A percentile compares a stretch with the other conserved stretches of the same genome.
These are phyloP conservation scores for Linurgus olivaceus DNA, from an alignment of 2,797 vertebrate genomes.

Conservation along the genomic window DNA sequence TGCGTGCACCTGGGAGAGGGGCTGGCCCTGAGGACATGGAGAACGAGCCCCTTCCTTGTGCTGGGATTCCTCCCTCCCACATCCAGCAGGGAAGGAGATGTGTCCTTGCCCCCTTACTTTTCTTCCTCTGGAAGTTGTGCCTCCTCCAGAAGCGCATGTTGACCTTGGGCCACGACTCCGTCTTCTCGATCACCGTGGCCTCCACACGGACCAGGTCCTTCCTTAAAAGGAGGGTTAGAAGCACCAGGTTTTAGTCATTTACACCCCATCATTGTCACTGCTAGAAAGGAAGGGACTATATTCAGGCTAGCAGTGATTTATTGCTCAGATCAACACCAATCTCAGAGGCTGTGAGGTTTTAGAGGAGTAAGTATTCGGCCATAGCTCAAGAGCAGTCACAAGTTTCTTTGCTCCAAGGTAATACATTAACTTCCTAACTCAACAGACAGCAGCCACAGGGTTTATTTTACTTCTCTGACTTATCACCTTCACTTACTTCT, in stretches of 20 bases:
- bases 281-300: neutral
- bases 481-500: neutral
- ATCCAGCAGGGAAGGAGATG: neutral
- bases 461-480: neutral
- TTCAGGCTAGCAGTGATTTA: neutral
- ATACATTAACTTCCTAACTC: neutral
- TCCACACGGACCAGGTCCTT: slow-evolving; percentile 87
- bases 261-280: neutral
- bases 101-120: slow-evolving; percentile 69
- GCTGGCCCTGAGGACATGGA: accelerated
- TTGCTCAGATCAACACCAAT: neutral
- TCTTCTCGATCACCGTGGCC: slow-evolving; percentile 93
- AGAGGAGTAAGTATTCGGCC: neutral
- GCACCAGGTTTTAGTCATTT: neutral
- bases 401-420: neutral
- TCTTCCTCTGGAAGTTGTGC: slow-evolving; percentile 82
- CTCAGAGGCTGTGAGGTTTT: neutral
- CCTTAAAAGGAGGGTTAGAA: slow-evolving; percentile 9
- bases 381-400: neutral
- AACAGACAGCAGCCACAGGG: neutral
- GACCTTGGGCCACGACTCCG: slow-evolving; percentile 88
- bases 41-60: accelerated
- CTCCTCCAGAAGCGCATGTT: slow-evolving; percentile 85
- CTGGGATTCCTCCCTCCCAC: neutral
- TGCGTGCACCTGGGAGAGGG: neutral